phyloP scores from a whole-genome alignment of 2,797 vertebrate genomes.

The Danio choprae region DNA sequence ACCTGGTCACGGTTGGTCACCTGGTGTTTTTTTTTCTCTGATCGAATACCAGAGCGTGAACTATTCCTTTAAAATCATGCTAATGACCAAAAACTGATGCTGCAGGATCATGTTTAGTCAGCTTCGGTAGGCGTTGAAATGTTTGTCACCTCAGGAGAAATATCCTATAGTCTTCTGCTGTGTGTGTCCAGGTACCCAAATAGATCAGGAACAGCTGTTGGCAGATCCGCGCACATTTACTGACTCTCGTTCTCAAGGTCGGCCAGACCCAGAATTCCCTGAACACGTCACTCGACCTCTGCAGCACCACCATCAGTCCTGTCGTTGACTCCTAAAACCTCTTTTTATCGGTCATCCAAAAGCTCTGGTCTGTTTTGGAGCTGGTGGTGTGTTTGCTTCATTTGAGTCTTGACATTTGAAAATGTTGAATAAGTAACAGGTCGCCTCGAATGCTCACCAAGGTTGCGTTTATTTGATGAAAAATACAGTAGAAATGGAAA shows the following conservation, averaged over 20 bases:
- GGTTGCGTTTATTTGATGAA: too few relatives aligned
- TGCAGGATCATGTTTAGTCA: not conserved
- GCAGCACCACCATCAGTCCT: too few relatives aligned
- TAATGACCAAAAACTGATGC: too few relatives aligned
- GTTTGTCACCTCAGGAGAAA: not conserved
- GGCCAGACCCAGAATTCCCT: slow-evolving; percentile 28
- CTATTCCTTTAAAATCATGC: too few relatives aligned
- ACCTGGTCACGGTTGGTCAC: too few relatives aligned
- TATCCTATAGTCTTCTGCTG: not conserved
- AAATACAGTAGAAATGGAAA: too few relatives aligned
- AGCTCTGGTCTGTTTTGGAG: not conserved
- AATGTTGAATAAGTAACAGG: too few relatives aligned
- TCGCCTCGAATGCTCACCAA: too few relatives aligned
- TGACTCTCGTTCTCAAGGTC: slow-evolving; percentile 32
- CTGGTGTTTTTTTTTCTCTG: too few relatives aligned
- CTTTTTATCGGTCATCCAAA: slow-evolving; percentile 15
- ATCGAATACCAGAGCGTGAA: too few relatives aligned
- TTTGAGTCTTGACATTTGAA: too few relatives aligned
- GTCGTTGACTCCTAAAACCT: not conserved
- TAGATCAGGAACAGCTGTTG: slow-evolving; percentile 52
- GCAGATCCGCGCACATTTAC: slow-evolving; percentile 40
- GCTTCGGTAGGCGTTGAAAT: not conserved
- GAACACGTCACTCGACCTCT: slow-evolving; percentile 27
- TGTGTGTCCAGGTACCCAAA: slow-evolving; percentile 45
- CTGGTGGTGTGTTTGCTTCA: too few relatives aligned